Evolutionary conservation across 2,113 vertebrate genomes (phyloP), one percentile per base, ranked within the genome.

Genomic region (Xiphorhynchus elegans): DNA sequence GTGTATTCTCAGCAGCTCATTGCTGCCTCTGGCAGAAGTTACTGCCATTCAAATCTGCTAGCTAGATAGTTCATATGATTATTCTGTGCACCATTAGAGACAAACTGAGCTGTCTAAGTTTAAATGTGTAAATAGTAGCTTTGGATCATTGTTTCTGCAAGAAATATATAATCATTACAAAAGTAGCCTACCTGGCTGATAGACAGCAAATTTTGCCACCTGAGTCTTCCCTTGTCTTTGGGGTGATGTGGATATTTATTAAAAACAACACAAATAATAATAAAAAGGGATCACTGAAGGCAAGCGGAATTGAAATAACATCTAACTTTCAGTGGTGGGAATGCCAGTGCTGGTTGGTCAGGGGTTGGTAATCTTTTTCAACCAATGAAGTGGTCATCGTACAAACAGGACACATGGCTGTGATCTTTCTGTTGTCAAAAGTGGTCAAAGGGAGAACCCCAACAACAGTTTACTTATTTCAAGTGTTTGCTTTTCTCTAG

Each of bases 11-110:
- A 63, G 94, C 46, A 91, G 81, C 62, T 82, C 53, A n/a, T 40
- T 90, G 75, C 91, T 81, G 80, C 89, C 89, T 87, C 64, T 95
- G 60, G 83, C 94, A 93, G 91, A 77, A 86, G 68, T 63, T 92
- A 26, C 83, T 95, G 83, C 86, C 24, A 13, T 84, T 92, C 64
- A 74, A 73, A 89, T 90, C 79, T 67, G 50, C 60, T 77, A 28
- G 35, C 59, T 50, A 70, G 76, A 28, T 81, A 47, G 29, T 77
- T 95, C 76, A 47, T 5, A 1, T 81, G 92, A 78, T 90, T 93
- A 62, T 90, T 92, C 42, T 0, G 2, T 90, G 55, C 18, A 15
- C 80, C 33, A 17, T 63, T 87, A 67, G 26, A 84, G 33, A 63
- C 64, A 89, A 95, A 90, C 64, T 44, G 64, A 82, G 44, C 60